Percentiles rank a stretch among this genome's conserved stretches.
phyloP scores from a whole-genome alignment of 2,888 invertebrate genomes.

The Flexamia atlantica region DNA sequence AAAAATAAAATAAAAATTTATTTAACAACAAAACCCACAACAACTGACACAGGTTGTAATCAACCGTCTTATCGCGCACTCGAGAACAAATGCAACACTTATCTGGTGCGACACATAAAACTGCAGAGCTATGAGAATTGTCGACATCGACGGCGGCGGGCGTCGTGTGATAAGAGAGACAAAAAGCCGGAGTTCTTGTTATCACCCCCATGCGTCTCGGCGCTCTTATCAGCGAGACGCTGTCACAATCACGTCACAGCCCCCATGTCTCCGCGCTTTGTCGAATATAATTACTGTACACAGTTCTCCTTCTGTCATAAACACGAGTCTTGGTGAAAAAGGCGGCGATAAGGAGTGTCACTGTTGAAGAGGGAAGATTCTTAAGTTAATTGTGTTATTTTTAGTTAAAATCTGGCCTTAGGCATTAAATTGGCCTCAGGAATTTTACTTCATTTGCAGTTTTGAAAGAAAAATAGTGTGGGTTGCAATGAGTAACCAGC shows the following conservation, averaged over 20 bases:
- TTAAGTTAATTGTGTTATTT: no score
- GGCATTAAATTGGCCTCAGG: no score
- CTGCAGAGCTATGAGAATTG: constrained; percentile 36
- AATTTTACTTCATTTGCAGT: no score
- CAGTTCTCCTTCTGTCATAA: not conserved
- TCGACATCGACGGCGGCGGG: not conserved
- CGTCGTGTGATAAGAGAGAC: constrained; percentile 16
- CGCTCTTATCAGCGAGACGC: not conserved
- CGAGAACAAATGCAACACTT: constrained; percentile 13
- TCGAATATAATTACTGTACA: constrained; percentile 24
- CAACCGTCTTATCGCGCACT: not conserved
- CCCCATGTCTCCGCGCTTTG: constrained; percentile 34
- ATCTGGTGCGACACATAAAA: constrained; percentile 32
- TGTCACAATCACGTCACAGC: constrained; percentile 24
- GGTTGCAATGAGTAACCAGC: no score
- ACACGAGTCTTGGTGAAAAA: constrained; percentile 12
- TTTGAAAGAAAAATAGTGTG: no score
- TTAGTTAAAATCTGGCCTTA: no score
- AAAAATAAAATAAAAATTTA: not conserved
- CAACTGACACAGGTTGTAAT: not conserved
- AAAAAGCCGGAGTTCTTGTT: constrained; percentile 50
- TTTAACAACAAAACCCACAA: not conserved
- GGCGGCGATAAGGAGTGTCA: no score
- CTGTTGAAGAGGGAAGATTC: no score
- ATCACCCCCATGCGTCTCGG: constrained; percentile 47